Evolutionary conservation across 2,113 vertebrate species (phyloP).

Genomic region (Rafetus swinhoei): DNA sequence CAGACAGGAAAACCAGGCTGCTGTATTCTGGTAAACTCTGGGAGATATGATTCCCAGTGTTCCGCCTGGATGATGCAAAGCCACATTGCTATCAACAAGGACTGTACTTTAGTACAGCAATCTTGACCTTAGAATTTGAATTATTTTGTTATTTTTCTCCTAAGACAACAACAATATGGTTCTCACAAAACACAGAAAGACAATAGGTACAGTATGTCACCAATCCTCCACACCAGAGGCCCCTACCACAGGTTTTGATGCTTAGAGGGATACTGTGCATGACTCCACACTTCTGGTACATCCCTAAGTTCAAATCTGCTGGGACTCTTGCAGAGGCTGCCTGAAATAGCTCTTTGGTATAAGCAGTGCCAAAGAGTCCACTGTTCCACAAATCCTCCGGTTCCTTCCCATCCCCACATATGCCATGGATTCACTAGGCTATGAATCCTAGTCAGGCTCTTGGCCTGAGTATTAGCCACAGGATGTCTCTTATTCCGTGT

Average conservation of each 20-base stretch:
- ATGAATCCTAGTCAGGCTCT: not conserved
- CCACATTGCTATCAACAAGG: fast-evolving
- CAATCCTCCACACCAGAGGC: not conserved
- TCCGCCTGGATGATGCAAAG: not conserved
- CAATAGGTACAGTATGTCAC: not conserved
- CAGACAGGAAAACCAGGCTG: not conserved
- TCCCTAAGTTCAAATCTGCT: not conserved
- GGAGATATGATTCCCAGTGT: not conserved
- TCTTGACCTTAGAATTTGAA: not conserved
- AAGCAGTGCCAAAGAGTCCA: not conserved
- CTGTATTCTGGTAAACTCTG: not conserved
- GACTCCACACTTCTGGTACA: not conserved
- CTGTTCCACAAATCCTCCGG: not conserved
- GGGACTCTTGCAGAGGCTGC: not conserved
- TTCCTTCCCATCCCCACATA: not conserved
- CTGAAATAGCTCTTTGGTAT: not conserved
- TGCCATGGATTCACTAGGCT: not conserved
- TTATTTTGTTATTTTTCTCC: not conserved
- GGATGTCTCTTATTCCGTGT: not conserved
- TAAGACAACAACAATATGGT: not conserved
- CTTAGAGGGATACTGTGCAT: not conserved
- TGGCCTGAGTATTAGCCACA: not conserved
- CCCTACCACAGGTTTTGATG: not conserved
- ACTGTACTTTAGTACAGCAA: not conserved
- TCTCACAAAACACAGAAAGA: not conserved